Conservation (phyloP, 2,113 vertebrate genomes). For the Esox niger region DNA sequence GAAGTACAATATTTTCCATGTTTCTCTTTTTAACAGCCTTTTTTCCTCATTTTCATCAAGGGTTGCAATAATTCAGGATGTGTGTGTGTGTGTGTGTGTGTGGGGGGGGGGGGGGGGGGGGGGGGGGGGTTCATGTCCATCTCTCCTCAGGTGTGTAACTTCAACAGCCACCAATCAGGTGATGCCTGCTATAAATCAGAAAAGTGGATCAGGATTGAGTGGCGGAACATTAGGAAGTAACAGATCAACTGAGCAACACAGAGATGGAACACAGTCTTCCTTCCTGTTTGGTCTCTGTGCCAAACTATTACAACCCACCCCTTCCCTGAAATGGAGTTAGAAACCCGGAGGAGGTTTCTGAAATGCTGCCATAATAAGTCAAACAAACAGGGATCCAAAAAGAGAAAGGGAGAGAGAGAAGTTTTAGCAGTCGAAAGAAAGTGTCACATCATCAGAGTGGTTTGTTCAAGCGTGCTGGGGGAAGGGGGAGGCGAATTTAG, state of each 20-base stretch:
- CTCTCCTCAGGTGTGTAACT: background rate
- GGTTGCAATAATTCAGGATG: background rate
- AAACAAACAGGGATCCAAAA: constrained; percentile 71
- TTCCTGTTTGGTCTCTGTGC: constrained; percentile 61
- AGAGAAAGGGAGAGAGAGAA: constrained; percentile 36
- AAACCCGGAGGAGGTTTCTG: constrained; percentile 73
- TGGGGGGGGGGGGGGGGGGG: too few species aligned
- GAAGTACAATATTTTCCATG: too few species aligned
- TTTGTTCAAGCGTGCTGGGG: constrained; percentile 68
- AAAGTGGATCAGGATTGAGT: too few species aligned
- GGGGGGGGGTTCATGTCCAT: background rate
- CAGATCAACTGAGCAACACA: background rate
- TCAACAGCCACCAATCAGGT: background rate
- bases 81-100: too few species aligned
- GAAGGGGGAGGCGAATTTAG: constrained; percentile 26
- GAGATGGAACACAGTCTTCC: background rate
- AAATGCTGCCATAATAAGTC: constrained; percentile 76
- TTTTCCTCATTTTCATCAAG: too few species aligned
- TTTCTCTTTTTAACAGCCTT: too few species aligned
- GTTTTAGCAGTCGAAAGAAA: constrained; percentile 71
- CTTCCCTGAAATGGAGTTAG: constrained; percentile 71
- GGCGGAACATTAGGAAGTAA: too few species aligned
- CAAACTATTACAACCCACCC: constrained; percentile 70
- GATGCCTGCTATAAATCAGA: too few species aligned
- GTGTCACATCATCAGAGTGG: constrained; percentile 77